Evolutionary conservation across 2,888 invertebrate genomes (phyloP).

Genomic region (Trisateles emortualis): DNA sequence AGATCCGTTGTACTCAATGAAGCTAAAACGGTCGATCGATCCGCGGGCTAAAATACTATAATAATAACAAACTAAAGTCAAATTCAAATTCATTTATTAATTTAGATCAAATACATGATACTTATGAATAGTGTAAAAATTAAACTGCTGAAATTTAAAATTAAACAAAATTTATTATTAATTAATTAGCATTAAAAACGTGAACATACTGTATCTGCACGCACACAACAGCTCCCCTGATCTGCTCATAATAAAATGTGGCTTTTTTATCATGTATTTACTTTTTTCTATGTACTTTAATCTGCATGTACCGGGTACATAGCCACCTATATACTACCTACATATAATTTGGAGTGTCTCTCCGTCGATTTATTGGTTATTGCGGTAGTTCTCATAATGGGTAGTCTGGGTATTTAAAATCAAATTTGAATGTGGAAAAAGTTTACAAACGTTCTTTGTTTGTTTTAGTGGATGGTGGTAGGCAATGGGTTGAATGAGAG

Average conservation of each 20-base stretch:
- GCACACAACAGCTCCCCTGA: slow-evolving; percentile 73
- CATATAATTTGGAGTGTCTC: slow-evolving; percentile 50
- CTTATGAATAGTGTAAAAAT: too few species aligned
- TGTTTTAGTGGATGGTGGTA: neutral
- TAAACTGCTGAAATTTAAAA: neutral
- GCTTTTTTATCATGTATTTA: slow-evolving; percentile 85
- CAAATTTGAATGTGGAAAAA: slow-evolving; percentile 15
- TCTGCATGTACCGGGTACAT: slow-evolving; percentile 61
- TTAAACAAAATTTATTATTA: slow-evolving; percentile 3
- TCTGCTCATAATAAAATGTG: slow-evolving; percentile 85
- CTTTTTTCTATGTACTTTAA: slow-evolving; percentile 84
- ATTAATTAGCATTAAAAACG: slow-evolving; percentile 35
- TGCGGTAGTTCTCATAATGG: slow-evolving; percentile 25
- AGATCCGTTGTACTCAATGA: too few species aligned
- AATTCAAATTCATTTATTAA: too few species aligned
- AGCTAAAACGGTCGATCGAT: too few species aligned
- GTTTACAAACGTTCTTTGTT: neutral
- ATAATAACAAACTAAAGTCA: too few species aligned
- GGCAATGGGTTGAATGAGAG: slow-evolving; percentile 25
- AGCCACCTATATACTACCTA: slow-evolving; percentile 41
- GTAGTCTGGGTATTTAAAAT: slow-evolving; percentile 18
- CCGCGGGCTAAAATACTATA: too few species aligned
- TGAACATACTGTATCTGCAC: slow-evolving; percentile 67
- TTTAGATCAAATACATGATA: too few species aligned
- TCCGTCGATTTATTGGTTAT: slow-evolving; percentile 47